Evolutionary conservation across 1,140 invertebrate species (phyloP).

Genomic region (Mizuhopecten yessoensis): DNA sequence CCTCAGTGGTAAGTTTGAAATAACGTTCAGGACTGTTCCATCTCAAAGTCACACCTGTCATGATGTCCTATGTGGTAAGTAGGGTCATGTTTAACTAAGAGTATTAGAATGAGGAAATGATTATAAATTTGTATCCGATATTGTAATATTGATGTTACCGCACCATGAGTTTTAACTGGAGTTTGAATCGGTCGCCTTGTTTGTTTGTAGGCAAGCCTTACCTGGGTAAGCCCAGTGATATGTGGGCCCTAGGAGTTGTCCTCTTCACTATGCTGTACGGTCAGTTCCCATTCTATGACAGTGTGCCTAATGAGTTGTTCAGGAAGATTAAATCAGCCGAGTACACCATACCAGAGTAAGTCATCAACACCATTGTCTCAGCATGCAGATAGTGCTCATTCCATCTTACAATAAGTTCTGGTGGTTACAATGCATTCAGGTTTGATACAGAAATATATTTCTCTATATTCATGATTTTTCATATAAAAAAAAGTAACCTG

Average conservation of each 20-base stretch:
- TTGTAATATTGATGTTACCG: too few species aligned
- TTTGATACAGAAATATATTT: background rate
- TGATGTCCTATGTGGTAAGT: too few species aligned
- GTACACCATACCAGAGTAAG: constrained; percentile 88
- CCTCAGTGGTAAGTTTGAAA: too few species aligned
- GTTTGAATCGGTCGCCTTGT: too few species aligned
- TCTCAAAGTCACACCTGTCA: too few species aligned
- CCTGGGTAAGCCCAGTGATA: constrained; percentile 90
- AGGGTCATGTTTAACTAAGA: too few species aligned
- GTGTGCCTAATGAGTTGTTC: constrained; percentile 90
- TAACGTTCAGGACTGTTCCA: background rate
- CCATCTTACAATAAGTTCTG: too few species aligned
- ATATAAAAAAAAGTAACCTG: too few species aligned
- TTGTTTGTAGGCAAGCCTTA: constrained; percentile 85
- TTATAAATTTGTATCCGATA: too few species aligned
- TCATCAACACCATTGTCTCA: constrained; percentile 32
- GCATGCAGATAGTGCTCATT: background rate
- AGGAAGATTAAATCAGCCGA: constrained; percentile 90
- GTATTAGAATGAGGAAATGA: too few species aligned
- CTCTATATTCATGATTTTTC: background rate
- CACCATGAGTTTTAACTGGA: too few species aligned
- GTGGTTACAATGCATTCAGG: background rate
- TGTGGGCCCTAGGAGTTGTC: constrained; percentile 94
- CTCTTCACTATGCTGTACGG: constrained; percentile 93
- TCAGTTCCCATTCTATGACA: constrained; percentile 94